These are phyloP conservation scores for Embidobia sp. DNA, from an alignment of 2,888 invertebrate species.

Conservation along the genomic window DNA sequence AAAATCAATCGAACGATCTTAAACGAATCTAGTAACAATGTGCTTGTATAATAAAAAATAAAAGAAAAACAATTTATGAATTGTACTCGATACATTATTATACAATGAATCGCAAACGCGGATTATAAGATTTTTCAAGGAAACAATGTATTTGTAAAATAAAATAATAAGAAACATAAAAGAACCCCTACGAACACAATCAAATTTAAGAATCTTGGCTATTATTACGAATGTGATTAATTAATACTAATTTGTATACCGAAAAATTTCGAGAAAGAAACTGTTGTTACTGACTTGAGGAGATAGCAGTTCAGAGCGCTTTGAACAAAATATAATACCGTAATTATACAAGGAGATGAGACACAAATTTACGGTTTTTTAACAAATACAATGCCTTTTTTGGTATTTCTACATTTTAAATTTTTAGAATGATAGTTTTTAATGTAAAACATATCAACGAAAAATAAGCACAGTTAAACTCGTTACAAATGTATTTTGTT, in stretches of 20 bases:
- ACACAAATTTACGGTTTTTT: too few relatives aligned
- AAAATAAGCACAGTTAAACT: slow-evolving; percentile 1
- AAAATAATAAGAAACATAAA: slow-evolving; percentile 52
- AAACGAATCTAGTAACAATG: slow-evolving; percentile 48
- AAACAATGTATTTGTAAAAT: slow-evolving; percentile 34
- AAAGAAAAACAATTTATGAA: slow-evolving; percentile 7
- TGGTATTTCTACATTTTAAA: too few relatives aligned
- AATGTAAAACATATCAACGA: slow-evolving; percentile 49
- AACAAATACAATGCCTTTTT: too few relatives aligned
- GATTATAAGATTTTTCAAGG: slow-evolving; percentile 33
- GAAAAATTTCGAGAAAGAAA: too few relatives aligned
- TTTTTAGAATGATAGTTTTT: too few relatives aligned
- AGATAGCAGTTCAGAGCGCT: too few relatives aligned
- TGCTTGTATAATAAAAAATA: slow-evolving; percentile 42
- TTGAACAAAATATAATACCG: too few relatives aligned
- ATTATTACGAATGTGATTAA: slow-evolving; percentile 22
- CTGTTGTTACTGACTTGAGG: too few relatives aligned
- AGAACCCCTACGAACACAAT: slow-evolving; percentile 38
- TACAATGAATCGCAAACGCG: slow-evolving; percentile 43
- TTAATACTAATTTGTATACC: too few relatives aligned
- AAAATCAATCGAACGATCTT: slow-evolving; percentile 49
- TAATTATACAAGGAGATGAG: too few relatives aligned
- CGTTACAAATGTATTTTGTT: slow-evolving; percentile 13
- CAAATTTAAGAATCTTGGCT: slow-evolving; percentile 62
- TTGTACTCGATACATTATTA: slow-evolving; percentile 49